A percentile compares a stretch with the other conserved stretches of the same genome.
Conservation (phyloP, 1,140 invertebrate genomes). For the Proctacanthus coquilletti region DNA sequence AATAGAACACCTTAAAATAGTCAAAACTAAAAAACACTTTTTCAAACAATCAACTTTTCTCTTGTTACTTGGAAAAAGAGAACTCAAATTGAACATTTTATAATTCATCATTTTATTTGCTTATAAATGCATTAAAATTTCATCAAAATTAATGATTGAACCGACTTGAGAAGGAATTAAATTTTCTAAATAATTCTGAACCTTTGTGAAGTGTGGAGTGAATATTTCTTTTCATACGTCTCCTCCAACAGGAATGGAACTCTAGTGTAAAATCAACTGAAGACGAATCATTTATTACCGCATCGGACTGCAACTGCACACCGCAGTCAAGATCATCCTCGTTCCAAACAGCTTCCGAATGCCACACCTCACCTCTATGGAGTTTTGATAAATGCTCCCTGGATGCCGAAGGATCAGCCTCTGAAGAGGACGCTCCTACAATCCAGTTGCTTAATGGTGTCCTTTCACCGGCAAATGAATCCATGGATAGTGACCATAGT, state of each 20-base stretch:
- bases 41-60: no score
- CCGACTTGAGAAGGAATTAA: no score
- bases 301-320: constrained; percentile 47
- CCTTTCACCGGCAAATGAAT: constrained; percentile 4
- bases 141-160: no score
- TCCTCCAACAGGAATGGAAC: constrained; percentile 23
- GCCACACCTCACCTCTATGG: constrained; percentile 35
- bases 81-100: no score
- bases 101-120: no score
- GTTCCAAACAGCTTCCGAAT: constrained; percentile 49
- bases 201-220: no score
- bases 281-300: constrained; percentile 47
- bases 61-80: no score
- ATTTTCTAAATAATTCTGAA: no score
- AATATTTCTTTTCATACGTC: constrained; percentile 1
- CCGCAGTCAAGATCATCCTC: constrained; percentile 47
- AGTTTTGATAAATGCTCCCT: constrained; percentile 29
- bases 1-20: no score
- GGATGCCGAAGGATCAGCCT: constrained; percentile 8
- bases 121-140: no score
- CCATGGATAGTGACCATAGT: constrained; percentile 4
- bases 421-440: constrained; percentile 1
- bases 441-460: no score
- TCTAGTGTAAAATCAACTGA: constrained; percentile 27
- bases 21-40: no score